A percentile compares a stretch with the other conserved stretches of the same genome.
These are phyloP conservation scores for Hypocryptadius cinnamomeus DNA, from an alignment of 2,113 vertebrate genomes.

Conservation along the genomic window DNA sequence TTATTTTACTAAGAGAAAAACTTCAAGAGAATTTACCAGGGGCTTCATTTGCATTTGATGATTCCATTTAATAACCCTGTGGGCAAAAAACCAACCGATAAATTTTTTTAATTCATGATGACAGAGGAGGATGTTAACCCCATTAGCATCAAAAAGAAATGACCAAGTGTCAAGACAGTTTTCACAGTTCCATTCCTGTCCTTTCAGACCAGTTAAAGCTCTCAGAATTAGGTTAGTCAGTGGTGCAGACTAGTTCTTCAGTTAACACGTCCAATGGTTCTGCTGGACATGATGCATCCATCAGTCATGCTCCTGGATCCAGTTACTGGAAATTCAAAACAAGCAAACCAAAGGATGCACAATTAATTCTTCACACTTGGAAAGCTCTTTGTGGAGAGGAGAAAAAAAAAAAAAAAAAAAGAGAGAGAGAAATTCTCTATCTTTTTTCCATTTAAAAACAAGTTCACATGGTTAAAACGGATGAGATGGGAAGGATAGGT, in stretches of 20 bases:
- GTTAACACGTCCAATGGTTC: not conserved
- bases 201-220: not conserved
- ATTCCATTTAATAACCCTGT: conserved; percentile 7
- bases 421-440: not conserved
- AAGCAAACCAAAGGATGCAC: not conserved
- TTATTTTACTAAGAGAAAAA: not conserved
- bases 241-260: conserved; percentile 3
- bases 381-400: not conserved
- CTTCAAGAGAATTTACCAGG: not conserved
- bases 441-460: not conserved
- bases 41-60: not conserved
- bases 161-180: conserved; percentile 36
- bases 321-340: not conserved
- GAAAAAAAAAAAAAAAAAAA: not conserved
- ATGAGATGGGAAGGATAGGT: not conserved
- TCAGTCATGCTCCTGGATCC: not conserved
- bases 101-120: conserved; percentile 24
- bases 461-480: not conserved
- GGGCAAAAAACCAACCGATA: not conserved
- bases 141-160: conserved; percentile 47
- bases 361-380: not conserved
- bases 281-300: not conserved
- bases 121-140: conserved; percentile 25
- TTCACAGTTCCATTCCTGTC: conserved; percentile 29
- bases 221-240: conserved; percentile 18